Evolutionary conservation across 2,888 invertebrate species (phyloP), one percentile per base, ranked within the genome.

Genomic region (Arge pagana): DNA sequence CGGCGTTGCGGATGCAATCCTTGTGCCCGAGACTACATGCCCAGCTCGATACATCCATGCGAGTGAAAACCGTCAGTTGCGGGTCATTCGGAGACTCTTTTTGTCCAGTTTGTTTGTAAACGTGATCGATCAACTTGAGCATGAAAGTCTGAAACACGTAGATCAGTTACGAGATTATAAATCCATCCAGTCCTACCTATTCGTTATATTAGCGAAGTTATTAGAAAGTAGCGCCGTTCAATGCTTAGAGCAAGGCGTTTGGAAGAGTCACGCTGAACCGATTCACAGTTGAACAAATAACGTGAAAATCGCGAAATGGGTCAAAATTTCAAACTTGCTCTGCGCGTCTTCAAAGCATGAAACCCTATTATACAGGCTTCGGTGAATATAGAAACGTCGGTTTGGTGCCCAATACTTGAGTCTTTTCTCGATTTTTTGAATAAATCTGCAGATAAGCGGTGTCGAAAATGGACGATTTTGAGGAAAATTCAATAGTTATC

Each of bases 11-110:
- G 7, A 93, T 79, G 66, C 93, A 93, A 63, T 86, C 85, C 4
- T 81, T 79, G 53, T 88, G 85, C 13, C 88, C 90, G 54, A 91
- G 81, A 56, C 83, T 82, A 60, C 93, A 93, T 0, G 91, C 89
- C 71, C 88, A 86, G 39, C 82, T 82, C 6, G 92, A 74, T 15
- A 91, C 80, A 57, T 89, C 87, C 5, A 85, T 83, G 1, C 91
- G 80, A 56, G 87, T 87, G 65, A 88, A 86, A 0, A 88, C 82
- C 2, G 83, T 81, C 45, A 91, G 77, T 58, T 89, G 87, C 19
- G 84, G 82, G 68, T 88, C 88, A 15, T 80, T 79, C 0, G 79
- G 68, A 1, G 78, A 78, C 58, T 88, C 86, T 10, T 81, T 81
- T 77, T 90, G 90, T 1, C 89, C 89, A 0, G 88, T 80, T 53